Base-by-base conservation (phyloP, 2,113 vertebrate genomes). In the Calidris pygmaea region DNA sequence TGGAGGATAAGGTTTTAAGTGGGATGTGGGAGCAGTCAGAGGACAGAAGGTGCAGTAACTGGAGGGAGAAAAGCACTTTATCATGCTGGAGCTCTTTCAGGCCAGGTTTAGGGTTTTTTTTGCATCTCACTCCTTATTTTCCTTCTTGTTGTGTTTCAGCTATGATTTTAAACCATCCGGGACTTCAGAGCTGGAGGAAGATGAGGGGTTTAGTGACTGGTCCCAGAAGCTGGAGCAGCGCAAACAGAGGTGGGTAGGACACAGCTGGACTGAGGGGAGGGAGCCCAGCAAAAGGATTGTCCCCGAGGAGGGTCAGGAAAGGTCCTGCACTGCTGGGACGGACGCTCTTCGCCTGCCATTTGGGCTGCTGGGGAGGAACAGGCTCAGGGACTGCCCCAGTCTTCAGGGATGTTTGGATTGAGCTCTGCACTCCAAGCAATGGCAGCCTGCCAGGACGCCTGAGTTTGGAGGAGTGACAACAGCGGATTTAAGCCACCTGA, bases 191-290 rank as follows among this genome's bases (percentile, higher is more conserved):
- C 90, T 98, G 96, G 99, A 99, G 21, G 99, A 99, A 73, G 99
- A 99, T 8, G 99, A 99, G 75, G 99, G 99, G 12, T 99, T 99
- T 95, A 98, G 99, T 3, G 99, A 99, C 96, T 99, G 99, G 99
- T 98, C 98, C 53, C 99, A 99, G 96, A 99, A 98, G 88, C 55
- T 98, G 1, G 98, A 98, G 96, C 98, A 96, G 67, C 97, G 95
- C 39, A 98, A 76, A 29, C 98, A 97, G 94, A 97, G 77, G 88
- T 97, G 95, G 12, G 98, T 92, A 34, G 58, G 74, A 73, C 75
- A 72, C 70, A 91, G 76, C 39, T 4, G 9, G 45, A 43, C 32
- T 4, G 1, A 70, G 85, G 55, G 45, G 45, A 85, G 26, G 17
- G 30, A 62, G 8, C 24, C 50, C 48, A 75, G 27, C 9, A 21